Evolutionary conservation across 2,797 vertebrate species (phyloP).

Genomic region (Gallinago stenura): DNA sequence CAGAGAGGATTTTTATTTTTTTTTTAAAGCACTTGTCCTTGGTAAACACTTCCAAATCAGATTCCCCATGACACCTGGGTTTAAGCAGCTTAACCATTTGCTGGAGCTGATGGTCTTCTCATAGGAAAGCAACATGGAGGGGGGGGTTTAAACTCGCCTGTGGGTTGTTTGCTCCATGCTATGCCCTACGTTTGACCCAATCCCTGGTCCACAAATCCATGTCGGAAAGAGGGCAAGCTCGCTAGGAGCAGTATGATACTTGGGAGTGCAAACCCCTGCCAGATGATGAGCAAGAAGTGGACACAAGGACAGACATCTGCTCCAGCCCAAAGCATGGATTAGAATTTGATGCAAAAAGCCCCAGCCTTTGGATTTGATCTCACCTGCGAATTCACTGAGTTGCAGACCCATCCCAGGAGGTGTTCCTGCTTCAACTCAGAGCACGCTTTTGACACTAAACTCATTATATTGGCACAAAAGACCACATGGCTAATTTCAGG

Average conservation of each 20-base stretch:
- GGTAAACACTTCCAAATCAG: background rate
- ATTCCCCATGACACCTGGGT: background rate
- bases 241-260: fast-evolving
- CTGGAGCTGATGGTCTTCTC: background rate
- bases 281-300: background rate
- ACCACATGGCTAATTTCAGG: background rate
- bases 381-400: background rate
- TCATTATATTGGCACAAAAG: fast-evolving
- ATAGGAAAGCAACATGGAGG: background rate
- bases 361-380: background rate
- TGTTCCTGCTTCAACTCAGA: background rate
- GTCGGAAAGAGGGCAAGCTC: background rate
- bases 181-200: background rate
- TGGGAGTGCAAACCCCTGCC: background rate
- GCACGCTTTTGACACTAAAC: background rate
- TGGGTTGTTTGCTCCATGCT: fast-evolving
- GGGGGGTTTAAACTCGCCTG: background rate
- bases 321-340: background rate
- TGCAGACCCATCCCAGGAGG: background rate
- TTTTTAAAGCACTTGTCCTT: background rate
- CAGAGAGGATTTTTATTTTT: background rate
- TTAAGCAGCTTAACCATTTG: background rate
- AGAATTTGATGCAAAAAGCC: background rate
- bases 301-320: background rate
- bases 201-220: background rate